Evolutionary conservation across 2,797 vertebrate genomes (phyloP), one percentile per base, ranked within the genome.

Genomic region (Otolemur crassicaudatus): DNA sequence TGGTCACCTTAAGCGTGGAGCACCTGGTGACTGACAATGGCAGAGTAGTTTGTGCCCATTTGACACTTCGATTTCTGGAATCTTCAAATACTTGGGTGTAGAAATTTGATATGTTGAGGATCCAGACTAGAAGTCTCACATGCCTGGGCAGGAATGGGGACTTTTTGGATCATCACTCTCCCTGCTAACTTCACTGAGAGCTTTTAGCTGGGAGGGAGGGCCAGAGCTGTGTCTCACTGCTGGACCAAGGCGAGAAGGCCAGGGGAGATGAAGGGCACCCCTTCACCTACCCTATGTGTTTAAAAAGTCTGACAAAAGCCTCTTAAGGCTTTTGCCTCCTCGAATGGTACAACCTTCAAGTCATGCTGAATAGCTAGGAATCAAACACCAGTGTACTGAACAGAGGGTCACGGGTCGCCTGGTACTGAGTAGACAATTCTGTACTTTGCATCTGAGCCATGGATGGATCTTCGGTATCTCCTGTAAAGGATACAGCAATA

Each of bases 391-490:
- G 5, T 27, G 10, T 76, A 19, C 90, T 72, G 69, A 65, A 92
- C 17, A 89, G 5, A 85, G 9, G 37, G 7, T 77, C 63, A 13
- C 6, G 5, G 37, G 7, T 77, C 63, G 13, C 6, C 76, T 40
- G 31, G 75, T 25, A 22, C 31, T 46, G 23, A 37, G 23, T 19
- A 29, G 34, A 58, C 81, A 84, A 7, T 34, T 37, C 22, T 63
- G 23, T 69, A 67, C 49, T 87, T 95, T 69, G 58, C 37, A 58
- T 61, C 23, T 88, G 29, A 73, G 73, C 34, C 40, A 80, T n/a
- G 29, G 19, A 46, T 58, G 70, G 80, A 23, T 25, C 3, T 61
- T 67, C 37, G 13, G 27, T 25, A 72, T 91, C 65, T 83, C 43
- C 17, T 27, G 16, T 19, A 70, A 83, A 87, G 12, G 12, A 58